These are phyloP conservation scores for Cranoglanis bouderius DNA, from an alignment of 2,113 vertebrate genomes.

Conservation along the genomic window DNA sequence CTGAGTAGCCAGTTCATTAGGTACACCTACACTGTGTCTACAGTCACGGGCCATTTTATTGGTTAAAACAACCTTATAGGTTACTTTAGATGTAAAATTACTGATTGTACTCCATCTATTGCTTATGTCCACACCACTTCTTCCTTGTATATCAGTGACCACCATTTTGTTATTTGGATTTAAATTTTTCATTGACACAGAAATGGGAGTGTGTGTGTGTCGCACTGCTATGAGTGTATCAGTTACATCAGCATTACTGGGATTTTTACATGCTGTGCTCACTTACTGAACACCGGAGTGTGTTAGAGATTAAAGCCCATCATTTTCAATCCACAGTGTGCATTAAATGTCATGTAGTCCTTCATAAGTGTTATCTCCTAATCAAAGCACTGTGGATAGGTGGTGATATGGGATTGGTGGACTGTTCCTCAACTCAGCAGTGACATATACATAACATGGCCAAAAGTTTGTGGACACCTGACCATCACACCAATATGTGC, in stretches of 20 bases:
- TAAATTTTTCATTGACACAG: not conserved
- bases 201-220: too few species aligned
- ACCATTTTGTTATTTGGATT: not conserved
- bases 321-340: not conserved
- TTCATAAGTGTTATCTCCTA: not conserved
- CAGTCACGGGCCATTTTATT: not conserved
- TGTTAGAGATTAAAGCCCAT: not conserved
- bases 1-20: not conserved
- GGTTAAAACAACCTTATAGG: not conserved
- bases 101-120: not conserved
- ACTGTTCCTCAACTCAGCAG: not conserved
- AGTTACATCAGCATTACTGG: not conserved
- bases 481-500: not conserved
- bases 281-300: not conserved
- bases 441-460: not conserved
- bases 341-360: not conserved
- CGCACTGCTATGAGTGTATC: not conserved
- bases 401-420: not conserved
- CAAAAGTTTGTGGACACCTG: not conserved
- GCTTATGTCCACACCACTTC: not conserved
- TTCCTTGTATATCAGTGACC: not conserved
- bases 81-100: not conserved
- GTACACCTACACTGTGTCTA: not conserved
- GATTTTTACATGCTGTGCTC: not conserved
- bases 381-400: not conserved